Percentiles rank a stretch among this genome's conserved stretches.
Conservation (phyloP, 2,797 vertebrate genomes). For the Enteromius trimaculatus region DNA sequence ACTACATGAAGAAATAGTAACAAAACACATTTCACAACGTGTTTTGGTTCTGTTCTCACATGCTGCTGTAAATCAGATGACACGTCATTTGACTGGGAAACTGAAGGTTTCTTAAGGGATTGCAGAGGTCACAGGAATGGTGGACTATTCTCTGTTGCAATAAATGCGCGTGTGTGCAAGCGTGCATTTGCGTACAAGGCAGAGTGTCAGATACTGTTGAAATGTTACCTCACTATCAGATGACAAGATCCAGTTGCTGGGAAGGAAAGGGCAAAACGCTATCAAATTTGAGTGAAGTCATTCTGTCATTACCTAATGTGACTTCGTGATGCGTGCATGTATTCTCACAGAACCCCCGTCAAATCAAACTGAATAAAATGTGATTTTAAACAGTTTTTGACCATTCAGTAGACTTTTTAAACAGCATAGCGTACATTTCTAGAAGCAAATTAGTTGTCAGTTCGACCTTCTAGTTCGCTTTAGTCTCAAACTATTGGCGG, state of each 20-base stretch:
- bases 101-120: not conserved
- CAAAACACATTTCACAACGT: slow-evolving; percentile 55
- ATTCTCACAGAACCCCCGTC: slow-evolving; percentile 8
- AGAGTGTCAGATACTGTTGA: slow-evolving; percentile 44
- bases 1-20: slow-evolving; percentile 34
- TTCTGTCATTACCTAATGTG: slow-evolving; percentile 15
- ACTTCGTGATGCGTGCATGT: not conserved
- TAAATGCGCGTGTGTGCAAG: not conserved
- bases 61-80: slow-evolving; percentile 28
- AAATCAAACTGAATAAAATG: not conserved
- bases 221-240: slow-evolving; percentile 50
- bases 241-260: slow-evolving; percentile 47
- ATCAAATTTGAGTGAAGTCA: slow-evolving; percentile 44
- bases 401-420: not conserved
- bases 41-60: slow-evolving; percentile 36
- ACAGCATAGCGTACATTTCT: not conserved
- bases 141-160: slow-evolving; percentile 27
- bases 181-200: slow-evolving; percentile 25
- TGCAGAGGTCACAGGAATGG: slow-evolving; percentile 9
- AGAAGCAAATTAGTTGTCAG: not conserved
- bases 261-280: slow-evolving; percentile 47
- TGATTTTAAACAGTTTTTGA: not conserved
- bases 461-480: not conserved
- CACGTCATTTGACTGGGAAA: slow-evolving; percentile 28
- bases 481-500: not conserved